These are phyloP conservation scores for Latrodectus elegans DNA, from an alignment of 2,888 invertebrate genomes.

Conservation along the genomic window DNA sequence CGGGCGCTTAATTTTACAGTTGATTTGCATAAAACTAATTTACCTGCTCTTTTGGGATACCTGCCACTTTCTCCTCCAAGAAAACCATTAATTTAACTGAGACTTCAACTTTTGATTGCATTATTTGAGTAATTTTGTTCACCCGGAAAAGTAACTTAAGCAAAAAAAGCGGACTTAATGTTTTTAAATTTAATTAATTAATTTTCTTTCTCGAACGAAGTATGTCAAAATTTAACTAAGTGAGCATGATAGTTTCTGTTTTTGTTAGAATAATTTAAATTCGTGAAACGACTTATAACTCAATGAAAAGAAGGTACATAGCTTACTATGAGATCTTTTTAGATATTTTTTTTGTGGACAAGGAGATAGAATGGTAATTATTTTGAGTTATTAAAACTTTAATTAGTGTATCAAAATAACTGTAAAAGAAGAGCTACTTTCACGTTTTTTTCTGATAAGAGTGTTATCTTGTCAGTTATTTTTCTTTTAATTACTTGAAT, in stretches of 20 bases:
- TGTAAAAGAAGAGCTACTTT: not conserved
- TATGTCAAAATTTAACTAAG: conserved; percentile 38
- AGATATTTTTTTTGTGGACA: not conserved
- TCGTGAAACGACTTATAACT: not conserved
- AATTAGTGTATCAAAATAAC: conserved; percentile 21
- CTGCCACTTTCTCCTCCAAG: conserved; percentile 38
- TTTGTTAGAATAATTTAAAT: conserved; percentile 12
- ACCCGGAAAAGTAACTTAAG: conserved; percentile 18
- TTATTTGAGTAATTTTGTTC: conserved; percentile 59
- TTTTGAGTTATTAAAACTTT: conserved; percentile 39
- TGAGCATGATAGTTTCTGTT: conserved; percentile 40
- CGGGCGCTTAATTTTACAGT: conserved; percentile 56
- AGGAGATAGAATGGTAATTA: conserved; percentile 28
- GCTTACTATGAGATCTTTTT: not conserved
- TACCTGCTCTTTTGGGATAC: conserved; percentile 52
- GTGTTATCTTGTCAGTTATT: too few species aligned
- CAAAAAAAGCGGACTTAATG: conserved; percentile 27
- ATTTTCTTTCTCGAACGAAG: not conserved
- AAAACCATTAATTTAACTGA: conserved; percentile 47
- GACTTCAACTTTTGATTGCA: conserved; percentile 64
- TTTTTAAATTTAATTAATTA: conserved; percentile 64
- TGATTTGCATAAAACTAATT: conserved; percentile 69
- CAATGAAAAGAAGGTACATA: not conserved
- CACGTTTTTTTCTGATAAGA: too few species aligned
- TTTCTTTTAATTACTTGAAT: too few species aligned